phyloP scores from a whole-genome alignment of 2,797 vertebrate genomes.

The Diglossa cyanea region DNA sequence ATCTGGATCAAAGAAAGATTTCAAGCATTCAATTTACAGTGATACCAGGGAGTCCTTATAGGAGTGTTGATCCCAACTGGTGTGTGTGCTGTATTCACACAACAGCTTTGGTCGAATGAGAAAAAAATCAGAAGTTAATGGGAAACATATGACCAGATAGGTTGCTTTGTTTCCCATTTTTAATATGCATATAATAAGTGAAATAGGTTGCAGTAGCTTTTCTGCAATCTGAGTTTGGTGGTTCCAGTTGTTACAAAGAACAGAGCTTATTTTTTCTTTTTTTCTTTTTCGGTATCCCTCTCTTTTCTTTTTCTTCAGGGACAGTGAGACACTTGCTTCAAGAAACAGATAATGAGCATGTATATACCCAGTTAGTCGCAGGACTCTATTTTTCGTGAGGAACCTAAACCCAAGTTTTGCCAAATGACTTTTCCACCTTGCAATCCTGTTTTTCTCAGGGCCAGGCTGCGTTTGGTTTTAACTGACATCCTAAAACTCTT shows the following conservation, averaged over 20 bases:
- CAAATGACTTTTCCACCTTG: not conserved
- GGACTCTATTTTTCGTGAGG: not conserved
- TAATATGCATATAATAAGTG: conserved; percentile 72
- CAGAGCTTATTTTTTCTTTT: not conserved
- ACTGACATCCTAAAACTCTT: not conserved
- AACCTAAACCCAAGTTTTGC: not conserved
- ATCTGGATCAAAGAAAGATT: conserved; percentile 16
- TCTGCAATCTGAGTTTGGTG: not conserved
- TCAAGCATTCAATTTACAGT: not conserved
- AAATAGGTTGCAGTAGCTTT: conserved; percentile 52
- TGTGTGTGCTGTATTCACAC: conserved; percentile 34
- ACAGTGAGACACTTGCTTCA: not conserved
- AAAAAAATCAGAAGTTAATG: conserved; percentile 74
- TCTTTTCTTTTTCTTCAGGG: not conserved
- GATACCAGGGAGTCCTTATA: not conserved
- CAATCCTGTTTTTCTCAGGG: not conserved
- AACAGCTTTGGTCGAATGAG: conserved; percentile 68
- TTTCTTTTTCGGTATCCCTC: no score
- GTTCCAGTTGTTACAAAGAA: conserved; percentile 9
- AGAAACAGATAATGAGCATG: not conserved
- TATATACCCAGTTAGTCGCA: not conserved
- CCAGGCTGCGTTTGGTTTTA: not conserved
- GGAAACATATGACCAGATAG: conserved; percentile 75
- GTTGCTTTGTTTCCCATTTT: conserved; percentile 70
- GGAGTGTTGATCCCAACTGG: not conserved